Evolutionary conservation across 2,888 invertebrate genomes (phyloP).

Genomic region (Resseliella maxima): DNA sequence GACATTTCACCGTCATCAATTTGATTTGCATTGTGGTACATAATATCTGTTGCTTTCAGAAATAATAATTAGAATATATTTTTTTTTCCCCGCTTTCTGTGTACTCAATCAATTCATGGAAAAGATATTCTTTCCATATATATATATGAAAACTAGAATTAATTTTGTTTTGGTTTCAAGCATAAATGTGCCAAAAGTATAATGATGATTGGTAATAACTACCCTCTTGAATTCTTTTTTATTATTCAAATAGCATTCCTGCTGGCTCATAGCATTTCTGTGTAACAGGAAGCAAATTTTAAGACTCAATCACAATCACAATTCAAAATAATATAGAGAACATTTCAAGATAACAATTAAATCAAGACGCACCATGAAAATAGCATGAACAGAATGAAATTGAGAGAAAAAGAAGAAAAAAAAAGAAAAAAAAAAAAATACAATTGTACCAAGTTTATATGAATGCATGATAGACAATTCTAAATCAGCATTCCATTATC

Average conservation of each 20-base stretch:
- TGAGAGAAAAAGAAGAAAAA: background rate
- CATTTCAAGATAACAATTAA: background rate
- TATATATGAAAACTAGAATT: too few species aligned
- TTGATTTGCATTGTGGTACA: background rate
- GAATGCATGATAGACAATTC: conserved; percentile 17
- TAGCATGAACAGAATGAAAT: background rate
- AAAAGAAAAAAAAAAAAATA: background rate
- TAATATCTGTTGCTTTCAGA: background rate
- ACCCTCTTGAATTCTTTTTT: too few species aligned
- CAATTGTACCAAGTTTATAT: background rate
- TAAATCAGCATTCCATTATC: background rate
- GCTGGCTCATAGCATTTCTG: too few species aligned
- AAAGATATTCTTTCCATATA: too few species aligned
- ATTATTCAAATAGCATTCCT: too few species aligned
- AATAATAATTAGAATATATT: background rate
- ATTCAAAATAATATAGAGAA: background rate
- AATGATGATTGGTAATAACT: too few species aligned
- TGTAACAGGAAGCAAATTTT: too few species aligned
- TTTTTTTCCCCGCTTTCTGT: background rate
- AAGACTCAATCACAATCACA: background rate
- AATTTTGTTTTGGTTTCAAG: too few species aligned
- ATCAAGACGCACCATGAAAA: background rate
- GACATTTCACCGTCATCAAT: background rate
- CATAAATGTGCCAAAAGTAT: too few species aligned
- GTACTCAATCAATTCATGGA: background rate